Base-by-base conservation (phyloP, 1,140 invertebrate genomes). In the Pollicipes pollicipes region DNA sequence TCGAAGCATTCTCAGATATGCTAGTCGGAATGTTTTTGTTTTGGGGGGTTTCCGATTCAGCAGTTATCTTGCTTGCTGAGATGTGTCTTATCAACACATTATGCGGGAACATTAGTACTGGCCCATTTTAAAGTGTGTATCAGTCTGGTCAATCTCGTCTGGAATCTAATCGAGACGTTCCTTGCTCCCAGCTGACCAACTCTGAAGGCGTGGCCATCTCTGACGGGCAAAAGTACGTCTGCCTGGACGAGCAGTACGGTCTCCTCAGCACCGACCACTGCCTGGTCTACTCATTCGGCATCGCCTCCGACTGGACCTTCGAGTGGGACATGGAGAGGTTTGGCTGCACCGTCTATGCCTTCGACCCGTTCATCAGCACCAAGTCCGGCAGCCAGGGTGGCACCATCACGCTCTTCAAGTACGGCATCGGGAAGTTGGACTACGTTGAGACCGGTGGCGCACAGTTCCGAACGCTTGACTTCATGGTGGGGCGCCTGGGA, bases 261-360 rank as follows among this genome's bases (percentile, higher is more conserved):
- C 68, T 75, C 21, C 8, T n/a, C 6, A 30, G 21, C n/a, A 32
- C 72, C 13, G 69, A 63, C 30, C 68, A 68, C 17, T 76, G 75
- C 68, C 28, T 71, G 13, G 75, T 76, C 69, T 75, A 75, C 37
- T 75, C 75, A 30, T 76, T 76, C 58, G 75, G 75, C 30, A 72
- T 76, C 58, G 72, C 74, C 31, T 71, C 75, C 37, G 76, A 77
- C 29, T 77, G 76, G 76, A 75, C 75, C 0, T 77, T 77, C 71
- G 76, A 77, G 35, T 73, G 75, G 29, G 74, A 72, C 17, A 69
- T 75, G 30, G 74, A 64, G 17, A 67, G 71, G 3, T 74, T 74
- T n/a, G 75, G 76, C 1, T 77, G 76, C 32, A 37, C 76, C 66
- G 76, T 77, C 2, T 75, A 72, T 66, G 69, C 75, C 21, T 77